phyloP scores from a whole-genome alignment of 2,113 vertebrate genomes.

The Prietella phreatophila region DNA sequence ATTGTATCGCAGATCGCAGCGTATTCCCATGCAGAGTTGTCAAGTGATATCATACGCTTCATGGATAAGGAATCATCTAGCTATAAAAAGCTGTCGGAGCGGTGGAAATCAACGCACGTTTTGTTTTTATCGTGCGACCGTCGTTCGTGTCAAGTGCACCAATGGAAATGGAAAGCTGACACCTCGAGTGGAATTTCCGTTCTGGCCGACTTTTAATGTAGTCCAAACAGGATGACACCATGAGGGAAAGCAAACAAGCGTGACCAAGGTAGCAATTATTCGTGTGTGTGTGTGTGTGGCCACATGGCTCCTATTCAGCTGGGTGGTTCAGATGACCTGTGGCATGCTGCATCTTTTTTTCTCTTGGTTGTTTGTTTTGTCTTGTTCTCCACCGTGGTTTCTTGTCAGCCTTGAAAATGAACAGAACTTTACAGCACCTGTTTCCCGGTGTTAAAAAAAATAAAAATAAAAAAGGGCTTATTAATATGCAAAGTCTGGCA shows the following conservation, averaged over 20 bases:
- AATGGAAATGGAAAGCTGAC: constrained; percentile 6
- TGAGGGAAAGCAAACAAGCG: background rate
- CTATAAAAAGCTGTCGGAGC: constrained; percentile 27
- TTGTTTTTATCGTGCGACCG: background rate
- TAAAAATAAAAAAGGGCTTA: constrained; percentile 14
- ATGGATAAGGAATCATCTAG: constrained; percentile 30
- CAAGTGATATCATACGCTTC: constrained; percentile 17
- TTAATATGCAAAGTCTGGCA: constrained; percentile 28
- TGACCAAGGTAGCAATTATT: constrained; percentile 12
- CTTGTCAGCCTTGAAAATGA: constrained; percentile 15
- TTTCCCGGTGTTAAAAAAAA: background rate
- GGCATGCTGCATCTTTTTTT: background rate
- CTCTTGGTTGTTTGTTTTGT: constrained; percentile 6
- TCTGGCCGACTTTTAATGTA: constrained; percentile 11
- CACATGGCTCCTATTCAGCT: background rate
- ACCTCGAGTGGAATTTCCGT: constrained; percentile 15
- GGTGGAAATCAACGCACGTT: background rate
- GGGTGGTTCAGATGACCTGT: constrained; percentile 15
- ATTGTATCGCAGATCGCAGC: constrained; percentile 3
- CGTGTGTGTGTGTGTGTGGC: background rate
- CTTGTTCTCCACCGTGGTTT: background rate
- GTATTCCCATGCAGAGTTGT: constrained; percentile 23
- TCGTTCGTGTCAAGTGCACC: constrained; percentile 15
- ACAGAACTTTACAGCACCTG: constrained; percentile 3
- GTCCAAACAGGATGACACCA: background rate